Percentiles rank a stretch among this genome's conserved stretches.
Evolutionary conservation across 2,797 vertebrate species (phyloP).

Genomic region (Epinephelus awoara): DNA sequence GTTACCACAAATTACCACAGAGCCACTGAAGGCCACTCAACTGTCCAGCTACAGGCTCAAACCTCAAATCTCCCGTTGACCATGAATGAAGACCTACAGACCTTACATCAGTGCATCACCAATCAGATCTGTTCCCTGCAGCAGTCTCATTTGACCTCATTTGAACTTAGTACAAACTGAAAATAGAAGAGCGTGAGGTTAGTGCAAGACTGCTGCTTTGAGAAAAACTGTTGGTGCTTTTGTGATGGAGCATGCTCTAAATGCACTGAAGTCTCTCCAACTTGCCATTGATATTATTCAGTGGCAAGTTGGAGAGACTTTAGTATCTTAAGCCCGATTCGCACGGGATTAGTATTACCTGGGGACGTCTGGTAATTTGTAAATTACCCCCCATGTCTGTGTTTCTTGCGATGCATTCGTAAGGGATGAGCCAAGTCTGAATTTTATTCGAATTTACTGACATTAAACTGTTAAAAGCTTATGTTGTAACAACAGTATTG

Average conservation of each 20-base stretch:
- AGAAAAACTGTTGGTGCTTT: not conserved
- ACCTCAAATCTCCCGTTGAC: not conserved
- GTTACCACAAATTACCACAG: too few relatives aligned
- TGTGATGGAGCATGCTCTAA: conserved; percentile 1
- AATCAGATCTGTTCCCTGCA: conserved; percentile 2
- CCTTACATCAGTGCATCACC: not conserved
- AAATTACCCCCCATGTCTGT: too few relatives aligned
- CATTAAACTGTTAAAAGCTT: too few relatives aligned
- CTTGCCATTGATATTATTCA: not conserved
- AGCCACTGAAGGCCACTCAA: not conserved
- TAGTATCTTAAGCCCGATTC: too few relatives aligned
- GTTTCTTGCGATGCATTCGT: too few relatives aligned
- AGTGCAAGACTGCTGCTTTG: not conserved
- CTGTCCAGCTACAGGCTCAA: not conserved
- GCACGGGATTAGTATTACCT: too few relatives aligned
- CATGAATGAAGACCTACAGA: not conserved
- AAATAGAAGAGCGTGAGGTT: not conserved
- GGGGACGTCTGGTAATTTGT: too few relatives aligned
- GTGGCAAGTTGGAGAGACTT: too few relatives aligned
- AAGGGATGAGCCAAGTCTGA: too few relatives aligned
- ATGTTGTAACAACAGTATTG: too few relatives aligned
- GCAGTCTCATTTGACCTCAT: not conserved
- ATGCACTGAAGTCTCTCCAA: not conserved
- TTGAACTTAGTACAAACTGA: not conserved
- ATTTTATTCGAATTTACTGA: too few relatives aligned